Conservation (phyloP, 2,797 vertebrate genomes). For the Sylvilagus floridanus region DNA sequence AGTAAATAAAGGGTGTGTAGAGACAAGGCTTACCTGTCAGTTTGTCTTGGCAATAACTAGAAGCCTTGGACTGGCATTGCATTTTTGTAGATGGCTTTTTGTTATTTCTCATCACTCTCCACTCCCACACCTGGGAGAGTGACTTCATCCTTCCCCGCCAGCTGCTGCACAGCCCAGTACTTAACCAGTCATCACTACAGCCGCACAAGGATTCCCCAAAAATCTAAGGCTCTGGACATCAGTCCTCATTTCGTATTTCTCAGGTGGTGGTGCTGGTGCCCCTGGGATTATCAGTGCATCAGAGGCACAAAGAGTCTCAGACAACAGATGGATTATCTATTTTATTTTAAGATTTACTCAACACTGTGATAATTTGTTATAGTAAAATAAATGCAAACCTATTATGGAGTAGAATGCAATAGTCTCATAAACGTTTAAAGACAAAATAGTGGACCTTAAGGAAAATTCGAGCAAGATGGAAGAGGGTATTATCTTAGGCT, state of each 20-base stretch:
- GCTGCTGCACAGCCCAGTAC: neutral
- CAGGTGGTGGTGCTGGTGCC: fast-evolving
- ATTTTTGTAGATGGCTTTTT: neutral
- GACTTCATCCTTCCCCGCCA: neutral
- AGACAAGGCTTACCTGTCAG: neutral
- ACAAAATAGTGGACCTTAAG: neutral
- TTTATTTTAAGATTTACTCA: neutral
- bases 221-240: neutral
- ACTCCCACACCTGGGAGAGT: neutral
- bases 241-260: neutral
- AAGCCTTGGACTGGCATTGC: neutral
- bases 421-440: constrained; percentile 26
- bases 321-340: neutral
- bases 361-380: neutral
- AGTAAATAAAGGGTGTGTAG: neutral
- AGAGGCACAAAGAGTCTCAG: neutral
- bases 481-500: neutral
- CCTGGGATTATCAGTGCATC: no score
- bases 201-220: neutral
- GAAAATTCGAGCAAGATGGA: neutral
- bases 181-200: neutral
- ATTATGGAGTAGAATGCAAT: neutral
- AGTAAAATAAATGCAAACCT: neutral
- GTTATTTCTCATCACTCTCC: neutral
- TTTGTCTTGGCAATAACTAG: neutral